Evolutionary conservation across 1,140 invertebrate genomes (phyloP).

Genomic region (Aporrectodea caliginosa): DNA sequence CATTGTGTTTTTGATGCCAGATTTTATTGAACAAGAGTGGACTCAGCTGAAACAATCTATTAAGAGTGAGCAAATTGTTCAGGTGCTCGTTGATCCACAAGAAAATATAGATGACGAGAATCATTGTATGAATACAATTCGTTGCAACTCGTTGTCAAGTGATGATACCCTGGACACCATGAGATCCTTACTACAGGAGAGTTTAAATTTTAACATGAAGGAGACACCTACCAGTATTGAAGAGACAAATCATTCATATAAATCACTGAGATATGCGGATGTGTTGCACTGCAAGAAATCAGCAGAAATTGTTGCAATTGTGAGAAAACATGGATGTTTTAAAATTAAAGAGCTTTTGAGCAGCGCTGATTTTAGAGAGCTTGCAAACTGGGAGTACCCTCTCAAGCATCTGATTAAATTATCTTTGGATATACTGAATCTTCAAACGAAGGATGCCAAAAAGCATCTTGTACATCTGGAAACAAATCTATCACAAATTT

Average conservation of each 20-base stretch:
- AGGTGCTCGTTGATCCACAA: not conserved
- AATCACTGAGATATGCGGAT: not conserved
- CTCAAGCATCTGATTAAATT: not conserved
- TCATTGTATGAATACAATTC: not conserved
- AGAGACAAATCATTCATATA: not conserved
- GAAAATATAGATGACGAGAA: not conserved
- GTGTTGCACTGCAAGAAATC: not conserved
- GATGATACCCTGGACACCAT: not conserved
- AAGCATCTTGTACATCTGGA: not conserved
- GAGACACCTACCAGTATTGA: not conserved
- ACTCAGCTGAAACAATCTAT: not conserved
- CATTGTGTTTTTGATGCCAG: not conserved
- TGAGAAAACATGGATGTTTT: not conserved
- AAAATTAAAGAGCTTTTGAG: not conserved
- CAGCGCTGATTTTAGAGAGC: not conserved
- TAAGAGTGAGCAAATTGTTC: not conserved
- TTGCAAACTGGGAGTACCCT: not conserved
- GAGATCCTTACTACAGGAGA: not conserved
- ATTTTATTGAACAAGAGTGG: not conserved
- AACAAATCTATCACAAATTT: not conserved
- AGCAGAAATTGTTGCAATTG: not conserved
- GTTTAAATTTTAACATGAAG: not conserved
- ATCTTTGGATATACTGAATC: not conserved
- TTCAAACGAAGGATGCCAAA: not conserved
- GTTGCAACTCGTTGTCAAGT: not conserved